Evolutionary conservation across 2,797 vertebrate genomes (phyloP).

Genomic region (Lagocephalus sceleratus): DNA sequence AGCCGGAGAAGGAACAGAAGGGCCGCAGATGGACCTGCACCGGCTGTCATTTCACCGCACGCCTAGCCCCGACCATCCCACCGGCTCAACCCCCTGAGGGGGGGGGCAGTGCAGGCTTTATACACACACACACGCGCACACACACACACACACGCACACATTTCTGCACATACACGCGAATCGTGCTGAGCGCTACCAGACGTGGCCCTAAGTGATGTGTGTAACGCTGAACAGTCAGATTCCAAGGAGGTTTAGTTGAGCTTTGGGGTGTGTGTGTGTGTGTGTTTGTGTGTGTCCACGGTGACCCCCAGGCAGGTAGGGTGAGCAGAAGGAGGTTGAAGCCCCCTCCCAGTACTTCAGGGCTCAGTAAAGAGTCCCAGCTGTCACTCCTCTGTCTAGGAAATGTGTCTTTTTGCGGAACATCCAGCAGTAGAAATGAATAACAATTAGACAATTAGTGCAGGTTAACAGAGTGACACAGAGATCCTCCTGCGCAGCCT

Average conservation of each 20-base stretch:
- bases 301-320: constrained; percentile 47
- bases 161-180: constrained; percentile 17
- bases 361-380: too few relatives aligned
- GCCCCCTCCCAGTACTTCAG: not conserved
- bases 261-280: constrained; percentile 39
- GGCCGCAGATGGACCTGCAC: constrained; percentile 73
- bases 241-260: constrained; percentile 27
- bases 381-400: constrained; percentile 8
- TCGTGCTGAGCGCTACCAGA: not conserved
- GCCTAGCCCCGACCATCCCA: constrained; percentile 20
- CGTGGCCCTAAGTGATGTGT: not conserved
- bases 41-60: constrained; percentile 62
- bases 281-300: constrained; percentile 36
- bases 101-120: constrained; percentile 16
- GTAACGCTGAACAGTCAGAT: constrained; percentile 31
- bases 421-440: constrained; percentile 39
- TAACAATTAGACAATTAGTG: constrained; percentile 46
- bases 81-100: constrained; percentile 30
- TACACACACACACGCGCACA: too few relatives aligned
- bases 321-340: constrained; percentile 64
- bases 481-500: constrained; percentile 53
- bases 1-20: constrained; percentile 63
- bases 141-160: constrained; percentile 13
- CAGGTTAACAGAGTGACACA: constrained; percentile 58
- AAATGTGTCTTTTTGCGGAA: constrained; percentile 13